These are phyloP conservation scores for Podarcis muralis DNA, from an alignment of 2,113 vertebrate genomes.

Conservation along the genomic window DNA sequence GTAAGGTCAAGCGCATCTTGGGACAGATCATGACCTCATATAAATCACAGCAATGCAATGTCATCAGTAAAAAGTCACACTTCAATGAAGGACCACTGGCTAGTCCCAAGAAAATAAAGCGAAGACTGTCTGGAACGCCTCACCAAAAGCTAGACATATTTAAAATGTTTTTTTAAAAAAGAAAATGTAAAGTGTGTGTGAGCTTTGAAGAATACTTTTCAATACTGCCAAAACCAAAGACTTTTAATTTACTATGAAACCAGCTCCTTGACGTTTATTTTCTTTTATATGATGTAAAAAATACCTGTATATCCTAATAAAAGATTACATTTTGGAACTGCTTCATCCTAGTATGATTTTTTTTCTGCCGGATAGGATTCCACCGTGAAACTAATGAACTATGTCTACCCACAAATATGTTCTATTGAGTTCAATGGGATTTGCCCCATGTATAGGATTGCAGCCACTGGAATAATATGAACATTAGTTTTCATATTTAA, in stretches of 20 bases:
- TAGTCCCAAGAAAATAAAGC: slow-evolving; percentile 36
- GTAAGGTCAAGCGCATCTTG: background rate
- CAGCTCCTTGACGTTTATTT: background rate
- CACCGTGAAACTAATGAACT: background rate
- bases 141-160: background rate
- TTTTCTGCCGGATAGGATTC: background rate
- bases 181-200: background rate
- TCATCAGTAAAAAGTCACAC: slow-evolving; percentile 52
- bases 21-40: slow-evolving; percentile 24
- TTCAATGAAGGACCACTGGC: slow-evolving; percentile 41
- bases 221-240: background rate
- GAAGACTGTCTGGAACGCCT: background rate
- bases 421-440: background rate
- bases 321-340: background rate
- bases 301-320: background rate
- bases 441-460: background rate
- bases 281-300: background rate
- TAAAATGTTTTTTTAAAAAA: background rate
- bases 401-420: background rate
- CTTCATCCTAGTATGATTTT: background rate
- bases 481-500: background rate
- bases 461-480: background rate
- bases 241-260: background rate
- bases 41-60: slow-evolving; percentile 42
- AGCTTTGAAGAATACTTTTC: background rate